phyloP scores from a whole-genome alignment of 2,797 vertebrate species.

The Myotis vivesi region DNA sequence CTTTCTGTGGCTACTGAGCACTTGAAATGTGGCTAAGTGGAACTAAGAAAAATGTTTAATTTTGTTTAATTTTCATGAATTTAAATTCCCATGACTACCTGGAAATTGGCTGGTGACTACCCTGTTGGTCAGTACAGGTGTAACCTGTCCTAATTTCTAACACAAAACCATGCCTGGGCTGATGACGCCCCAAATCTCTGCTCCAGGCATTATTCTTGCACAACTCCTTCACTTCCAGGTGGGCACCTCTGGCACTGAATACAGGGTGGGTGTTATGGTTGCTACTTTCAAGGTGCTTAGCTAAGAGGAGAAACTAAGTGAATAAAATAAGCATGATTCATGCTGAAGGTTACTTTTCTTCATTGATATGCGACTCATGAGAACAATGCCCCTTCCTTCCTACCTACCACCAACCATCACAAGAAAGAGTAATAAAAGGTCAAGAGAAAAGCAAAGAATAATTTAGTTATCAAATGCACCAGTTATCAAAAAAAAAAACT shows the following conservation, averaged over 20 bases:
- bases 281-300: not conserved
- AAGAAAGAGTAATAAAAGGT: slow-evolving; percentile 10
- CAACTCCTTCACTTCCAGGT: not conserved
- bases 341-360: not conserved
- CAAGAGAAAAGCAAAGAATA: slow-evolving; percentile 36
- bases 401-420: not conserved
- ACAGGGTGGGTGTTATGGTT: not conserved
- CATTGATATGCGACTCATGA: not conserved
- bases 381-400: not conserved
- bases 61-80: not conserved
- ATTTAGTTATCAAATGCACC: not conserved
- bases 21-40: not conserved
- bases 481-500: slow-evolving; percentile 18
- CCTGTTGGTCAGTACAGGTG: too few species aligned
- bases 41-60: not conserved
- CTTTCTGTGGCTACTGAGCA: not conserved
- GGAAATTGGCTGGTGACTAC: not conserved
- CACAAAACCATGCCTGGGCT: fast-evolving
- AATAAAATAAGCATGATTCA: not conserved
- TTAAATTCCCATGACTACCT: not conserved
- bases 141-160: not conserved
- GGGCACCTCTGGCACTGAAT: not conserved
- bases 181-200: not conserved
- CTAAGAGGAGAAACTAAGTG: slow-evolving; percentile 3
- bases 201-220: not conserved